A percentile compares a stretch with the other conserved stretches of the same genome.
phyloP scores from a whole-genome alignment of 1,140 invertebrate species.

The Pygmarrhopalites habei region DNA sequence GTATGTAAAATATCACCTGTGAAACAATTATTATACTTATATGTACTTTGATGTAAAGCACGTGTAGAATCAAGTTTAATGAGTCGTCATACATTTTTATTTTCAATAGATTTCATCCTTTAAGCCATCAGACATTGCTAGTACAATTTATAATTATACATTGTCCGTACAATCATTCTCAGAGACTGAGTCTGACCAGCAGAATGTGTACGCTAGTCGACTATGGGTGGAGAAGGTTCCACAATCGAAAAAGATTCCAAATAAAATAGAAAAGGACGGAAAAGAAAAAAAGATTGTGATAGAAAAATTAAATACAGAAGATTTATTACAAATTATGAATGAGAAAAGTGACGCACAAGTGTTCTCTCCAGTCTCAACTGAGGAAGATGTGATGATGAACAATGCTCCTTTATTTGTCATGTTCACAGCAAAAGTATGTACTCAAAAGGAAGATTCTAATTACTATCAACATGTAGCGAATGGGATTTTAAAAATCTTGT shows the following conservation, averaged over 20 bases:
- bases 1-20: background rate
- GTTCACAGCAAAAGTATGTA: slow-evolving; percentile 32
- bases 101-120: too few relatives aligned
- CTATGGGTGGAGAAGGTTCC: background rate
- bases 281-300: background rate
- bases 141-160: slow-evolving; percentile 30
- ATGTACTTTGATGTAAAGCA: too few relatives aligned
- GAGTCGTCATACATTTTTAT: too few relatives aligned
- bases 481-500: too few relatives aligned
- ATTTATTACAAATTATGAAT: slow-evolving; percentile 9
- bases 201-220: background rate
- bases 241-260: background rate
- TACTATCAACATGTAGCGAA: too few relatives aligned
- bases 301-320: slow-evolving; percentile 12
- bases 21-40: too few relatives aligned
- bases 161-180: too few relatives aligned
- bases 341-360: background rate
- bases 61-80: too few relatives aligned
- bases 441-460: too few relatives aligned
- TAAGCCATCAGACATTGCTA: slow-evolving; percentile 35
- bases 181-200: background rate
- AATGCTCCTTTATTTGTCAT: slow-evolving; percentile 22
- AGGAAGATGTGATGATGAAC: background rate
- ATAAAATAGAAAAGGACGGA: background rate
- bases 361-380: too few relatives aligned